Conservation (phyloP, 2,888 invertebrate genomes). For the Sarcophaga carnaria region DNA sequence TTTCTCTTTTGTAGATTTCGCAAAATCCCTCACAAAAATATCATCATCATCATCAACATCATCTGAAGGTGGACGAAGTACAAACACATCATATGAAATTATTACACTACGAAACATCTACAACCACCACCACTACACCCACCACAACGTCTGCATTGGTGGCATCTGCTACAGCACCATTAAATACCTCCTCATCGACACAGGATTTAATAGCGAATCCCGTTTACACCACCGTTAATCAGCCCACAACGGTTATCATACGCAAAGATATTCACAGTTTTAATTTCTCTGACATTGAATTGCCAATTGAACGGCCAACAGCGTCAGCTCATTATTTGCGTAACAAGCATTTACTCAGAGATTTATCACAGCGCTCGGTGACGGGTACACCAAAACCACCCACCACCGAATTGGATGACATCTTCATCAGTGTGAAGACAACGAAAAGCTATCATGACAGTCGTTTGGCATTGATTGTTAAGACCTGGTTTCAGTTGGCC, state of each 20-base stretch:
- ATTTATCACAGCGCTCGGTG: conserved; percentile 80
- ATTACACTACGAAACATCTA: conserved; percentile 62
- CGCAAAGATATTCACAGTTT: conserved; percentile 81
- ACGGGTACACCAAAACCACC: conserved; percentile 83
- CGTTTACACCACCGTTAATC: conserved; percentile 65
- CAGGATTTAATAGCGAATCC: conserved; percentile 65
- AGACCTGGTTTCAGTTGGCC: conserved; percentile 97
- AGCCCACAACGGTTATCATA: conserved; percentile 80
- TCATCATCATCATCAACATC: conserved; percentile 45
- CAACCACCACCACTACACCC: conserved; percentile 55
- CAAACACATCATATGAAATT: conserved; percentile 66
- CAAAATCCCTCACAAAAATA: conserved; percentile 67
- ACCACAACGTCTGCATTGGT: conserved; percentile 40
- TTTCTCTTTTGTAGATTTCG: conserved; percentile 54
- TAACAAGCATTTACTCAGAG: conserved; percentile 79
- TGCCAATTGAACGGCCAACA: conserved; percentile 78
- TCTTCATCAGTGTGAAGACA: conserved; percentile 98
- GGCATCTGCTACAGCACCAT: conserved; percentile 49
- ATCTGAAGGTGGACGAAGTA: conserved; percentile 52
- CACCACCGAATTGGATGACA: conserved; percentile 89
- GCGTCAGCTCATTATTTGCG: conserved; percentile 78
- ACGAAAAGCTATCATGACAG: conserved; percentile 93
- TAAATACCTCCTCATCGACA: conserved; percentile 39
- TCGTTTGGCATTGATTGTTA: conserved; percentile 92
- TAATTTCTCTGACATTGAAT: conserved; percentile 81